These are phyloP conservation scores for Gadus chalcogrammus DNA, from an alignment of 2,113 vertebrate species.

Conservation along the genomic window DNA sequence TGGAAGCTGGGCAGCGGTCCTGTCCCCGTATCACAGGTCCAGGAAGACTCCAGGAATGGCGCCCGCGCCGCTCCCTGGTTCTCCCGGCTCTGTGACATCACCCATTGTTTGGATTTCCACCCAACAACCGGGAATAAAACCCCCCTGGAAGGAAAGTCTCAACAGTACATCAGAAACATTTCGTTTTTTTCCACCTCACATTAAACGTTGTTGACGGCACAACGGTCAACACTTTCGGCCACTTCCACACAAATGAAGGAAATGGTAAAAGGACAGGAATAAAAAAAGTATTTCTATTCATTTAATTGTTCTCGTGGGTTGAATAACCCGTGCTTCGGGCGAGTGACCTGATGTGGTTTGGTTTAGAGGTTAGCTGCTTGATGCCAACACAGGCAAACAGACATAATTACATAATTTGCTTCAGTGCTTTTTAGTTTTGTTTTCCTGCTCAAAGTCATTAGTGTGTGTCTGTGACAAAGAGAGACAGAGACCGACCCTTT, in stretches of 20 bases:
- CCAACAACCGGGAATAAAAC: not conserved
- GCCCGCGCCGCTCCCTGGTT: slow-evolving; percentile 37
- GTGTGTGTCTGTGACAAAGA: no score
- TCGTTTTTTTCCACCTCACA: slow-evolving; percentile 3
- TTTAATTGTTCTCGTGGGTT: no score
- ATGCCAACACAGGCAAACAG: no score
- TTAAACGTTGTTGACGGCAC: slow-evolving; percentile 9
- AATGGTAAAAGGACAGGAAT: not conserved
- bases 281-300: no score
- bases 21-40: no score
- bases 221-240: not conserved
- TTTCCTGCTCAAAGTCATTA: no score
- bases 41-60: slow-evolving; percentile 20
- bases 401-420: no score
- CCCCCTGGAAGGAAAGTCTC: slow-evolving; percentile 21
- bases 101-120: slow-evolving; percentile 54
- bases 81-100: slow-evolving; percentile 47
- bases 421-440: no score
- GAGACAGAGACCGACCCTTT: not conserved
- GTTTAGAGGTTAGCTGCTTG: no score
- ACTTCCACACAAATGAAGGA: not conserved
- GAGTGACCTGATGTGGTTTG: no score
- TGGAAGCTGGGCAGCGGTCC: no score
- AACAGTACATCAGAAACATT: not conserved
- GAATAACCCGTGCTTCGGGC: no score